Evolutionary conservation across 2,797 vertebrate genomes (phyloP), one percentile per base, ranked within the genome.

Genomic region (Leptatherina wallacei): DNA sequence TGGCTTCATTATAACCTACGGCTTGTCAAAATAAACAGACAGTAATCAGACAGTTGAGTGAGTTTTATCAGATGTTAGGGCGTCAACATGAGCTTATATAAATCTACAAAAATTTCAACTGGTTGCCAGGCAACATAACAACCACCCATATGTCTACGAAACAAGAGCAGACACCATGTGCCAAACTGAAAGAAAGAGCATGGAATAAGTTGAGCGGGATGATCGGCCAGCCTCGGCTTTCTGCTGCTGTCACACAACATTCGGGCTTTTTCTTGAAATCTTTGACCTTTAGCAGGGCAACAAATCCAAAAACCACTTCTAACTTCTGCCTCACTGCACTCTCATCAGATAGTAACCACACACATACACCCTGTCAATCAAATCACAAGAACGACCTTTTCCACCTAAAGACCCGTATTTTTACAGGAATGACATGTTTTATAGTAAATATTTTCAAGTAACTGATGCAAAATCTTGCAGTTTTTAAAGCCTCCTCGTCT

Each of bases 341-440:
- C 42, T 32, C 18, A 6, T 36, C 36, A 22, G 14, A 70, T 27
- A 52, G 51, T 56, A 71, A 47, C 29, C 22, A 42, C 62, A 32
- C 24, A 58, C 36, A 13, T 35, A 59, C 55, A n/a, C 13, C 12
- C 2, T 13, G 36, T 62, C 64, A 22, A 58, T 68, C 63, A 72
- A 0, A 58, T 35, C 40, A 3, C 2, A 20, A 35, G 27, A 18
- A 56, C 27, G 20, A n/a, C 40, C 27, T 13, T 35, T 36, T n/a
- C 24, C 18, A 24, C 42, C 36, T 14, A 5, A n/a, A 27, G 24
- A 27, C 24, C 24, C 24, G 24, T 27, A 27, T 27, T 27, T 27
- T 22, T 52, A 4, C 22, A 4, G 11, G 1, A 44, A 20, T 16
- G 2, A 14, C 27, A 24, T 2, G 51, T 14, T 54, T 18, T 54